Conservation (phyloP, 2,113 vertebrate species). For the Crotalus horridus region DNA sequence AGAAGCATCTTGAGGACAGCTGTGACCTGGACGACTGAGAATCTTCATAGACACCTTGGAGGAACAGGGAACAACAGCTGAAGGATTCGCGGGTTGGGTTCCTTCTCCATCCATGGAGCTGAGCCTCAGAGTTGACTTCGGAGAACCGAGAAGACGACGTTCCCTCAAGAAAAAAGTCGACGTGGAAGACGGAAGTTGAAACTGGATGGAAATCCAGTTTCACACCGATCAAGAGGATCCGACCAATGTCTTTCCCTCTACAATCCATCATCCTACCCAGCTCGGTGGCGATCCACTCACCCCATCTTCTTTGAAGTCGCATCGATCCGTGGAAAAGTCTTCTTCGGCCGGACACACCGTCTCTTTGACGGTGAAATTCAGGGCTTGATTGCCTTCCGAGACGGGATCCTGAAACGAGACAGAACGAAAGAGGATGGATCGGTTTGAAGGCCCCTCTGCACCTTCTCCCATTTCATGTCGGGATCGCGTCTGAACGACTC, state of each 20-base stretch:
- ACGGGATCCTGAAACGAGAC: not conserved
- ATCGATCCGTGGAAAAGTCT: not conserved
- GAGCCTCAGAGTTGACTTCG: not conserved
- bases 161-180: not conserved
- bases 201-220: not conserved
- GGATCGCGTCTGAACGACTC: too few species aligned
- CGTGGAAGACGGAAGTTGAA: not conserved
- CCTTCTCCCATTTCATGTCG: accelerated
- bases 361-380: not conserved
- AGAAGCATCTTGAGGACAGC: too few species aligned
- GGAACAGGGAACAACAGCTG: too few species aligned
- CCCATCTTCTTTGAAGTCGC: not conserved
- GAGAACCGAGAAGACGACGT: not conserved
- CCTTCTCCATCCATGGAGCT: too few species aligned
- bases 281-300: not conserved
- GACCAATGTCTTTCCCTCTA: not conserved
- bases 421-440: not conserved
- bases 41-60: not conserved
- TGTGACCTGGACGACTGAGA: too few species aligned
- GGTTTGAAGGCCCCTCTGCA: not conserved
- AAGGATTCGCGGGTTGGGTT: not conserved
- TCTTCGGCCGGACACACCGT: not conserved
- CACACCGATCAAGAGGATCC: not conserved
- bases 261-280: accelerated
- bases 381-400: not conserved